Conservation (phyloP, 2,888 invertebrate genomes). For the Mylabris sibirica region DNA sequence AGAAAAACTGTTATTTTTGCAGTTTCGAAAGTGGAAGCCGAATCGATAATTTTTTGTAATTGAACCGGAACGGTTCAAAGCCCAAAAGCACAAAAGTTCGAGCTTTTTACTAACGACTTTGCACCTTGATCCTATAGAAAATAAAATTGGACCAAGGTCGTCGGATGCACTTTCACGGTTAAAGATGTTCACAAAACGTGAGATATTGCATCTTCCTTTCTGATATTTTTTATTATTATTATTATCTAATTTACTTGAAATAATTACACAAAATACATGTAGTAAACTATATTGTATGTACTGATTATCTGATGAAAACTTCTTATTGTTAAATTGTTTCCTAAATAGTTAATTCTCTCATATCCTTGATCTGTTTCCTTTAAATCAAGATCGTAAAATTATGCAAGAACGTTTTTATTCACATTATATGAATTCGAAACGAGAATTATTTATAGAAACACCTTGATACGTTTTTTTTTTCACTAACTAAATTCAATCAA, state of each 20-base stretch:
- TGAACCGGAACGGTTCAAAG: too few species aligned
- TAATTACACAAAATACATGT: slow-evolving; percentile 6
- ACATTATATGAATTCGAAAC: not conserved
- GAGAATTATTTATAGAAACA: not conserved
- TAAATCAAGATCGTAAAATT: slow-evolving; percentile 7
- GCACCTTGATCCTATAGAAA: not conserved
- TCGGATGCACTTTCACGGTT: slow-evolving; percentile 44
- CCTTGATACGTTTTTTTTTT: slow-evolving; percentile 1
- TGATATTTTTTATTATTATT: slow-evolving; percentile 19
- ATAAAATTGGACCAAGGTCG: slow-evolving; percentile 44
- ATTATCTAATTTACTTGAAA: slow-evolving; percentile 18
- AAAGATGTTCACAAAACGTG: slow-evolving; percentile 35
- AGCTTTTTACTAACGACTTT: not conserved
- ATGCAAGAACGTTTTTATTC: not conserved
- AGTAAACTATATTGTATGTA: slow-evolving; percentile 10
- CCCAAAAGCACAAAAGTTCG: not conserved
- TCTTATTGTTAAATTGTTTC: slow-evolving; percentile 4
- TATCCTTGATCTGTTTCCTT: slow-evolving; percentile 19
- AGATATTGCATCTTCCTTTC: slow-evolving; percentile 38
- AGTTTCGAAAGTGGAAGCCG: too few species aligned
- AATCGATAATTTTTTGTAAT: too few species aligned
- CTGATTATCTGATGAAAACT: slow-evolving; percentile 10
- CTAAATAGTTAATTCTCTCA: slow-evolving; percentile 1
- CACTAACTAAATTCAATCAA: not conserved
- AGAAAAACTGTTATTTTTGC: too few species aligned